Conservation (phyloP, 2,797 vertebrate species). For the Pterois miles region DNA sequence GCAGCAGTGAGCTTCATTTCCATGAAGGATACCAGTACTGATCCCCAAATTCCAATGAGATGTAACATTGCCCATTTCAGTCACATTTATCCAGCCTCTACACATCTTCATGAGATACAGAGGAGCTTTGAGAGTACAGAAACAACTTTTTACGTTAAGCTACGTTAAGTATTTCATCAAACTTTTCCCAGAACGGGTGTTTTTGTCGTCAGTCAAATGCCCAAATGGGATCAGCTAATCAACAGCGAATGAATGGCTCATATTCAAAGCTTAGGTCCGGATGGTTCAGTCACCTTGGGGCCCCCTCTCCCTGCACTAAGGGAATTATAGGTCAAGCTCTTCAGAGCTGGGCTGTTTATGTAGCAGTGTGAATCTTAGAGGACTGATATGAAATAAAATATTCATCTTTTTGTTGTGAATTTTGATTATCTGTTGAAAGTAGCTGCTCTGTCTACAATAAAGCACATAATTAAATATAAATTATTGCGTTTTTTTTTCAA, state of each 20-base stretch:
- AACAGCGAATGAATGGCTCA: constrained; percentile 58
- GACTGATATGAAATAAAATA: not conserved
- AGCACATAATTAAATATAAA: constrained; percentile 11
- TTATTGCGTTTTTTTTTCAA: constrained; percentile 4
- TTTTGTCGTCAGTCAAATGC: constrained; percentile 60
- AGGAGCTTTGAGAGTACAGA: not conserved
- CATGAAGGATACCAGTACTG: not conserved
- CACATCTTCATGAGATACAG: not conserved
- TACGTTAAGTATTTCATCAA: not conserved
- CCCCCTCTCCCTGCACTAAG: constrained; percentile 9
- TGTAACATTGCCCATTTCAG: not conserved
- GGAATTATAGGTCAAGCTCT: constrained; percentile 33
- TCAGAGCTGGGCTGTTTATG: constrained; percentile 19
- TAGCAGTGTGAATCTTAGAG: not conserved
- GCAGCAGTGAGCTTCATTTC: constrained; percentile 1
- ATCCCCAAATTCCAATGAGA: not conserved
- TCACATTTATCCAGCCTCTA: not conserved
- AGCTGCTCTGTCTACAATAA: not conserved
- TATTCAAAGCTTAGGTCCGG: constrained; percentile 54
- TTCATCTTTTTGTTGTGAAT: not conserved
- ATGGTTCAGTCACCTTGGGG: constrained; percentile 59
- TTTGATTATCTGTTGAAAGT: constrained; percentile 25
- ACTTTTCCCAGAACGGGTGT: constrained; percentile 40
- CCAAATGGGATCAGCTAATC: constrained; percentile 64
- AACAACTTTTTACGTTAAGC: constrained; percentile 3